Evolutionary conservation across 2,113 vertebrate genomes (phyloP).

Genomic region (Axis porcinus): DNA sequence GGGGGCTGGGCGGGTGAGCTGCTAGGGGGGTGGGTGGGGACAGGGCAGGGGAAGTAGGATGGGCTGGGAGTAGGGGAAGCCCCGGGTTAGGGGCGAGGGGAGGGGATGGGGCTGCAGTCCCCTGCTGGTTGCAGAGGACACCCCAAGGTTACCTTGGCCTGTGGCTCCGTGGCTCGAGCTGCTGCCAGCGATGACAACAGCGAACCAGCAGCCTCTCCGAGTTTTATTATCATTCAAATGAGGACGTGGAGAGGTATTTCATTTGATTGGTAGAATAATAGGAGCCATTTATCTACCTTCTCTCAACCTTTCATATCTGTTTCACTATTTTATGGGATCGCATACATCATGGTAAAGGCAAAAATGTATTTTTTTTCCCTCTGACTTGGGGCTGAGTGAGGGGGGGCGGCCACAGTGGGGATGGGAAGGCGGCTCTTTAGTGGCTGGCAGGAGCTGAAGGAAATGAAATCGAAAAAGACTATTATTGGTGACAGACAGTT

Average conservation of each 20-base stretch:
- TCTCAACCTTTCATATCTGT: conserved; percentile 92
- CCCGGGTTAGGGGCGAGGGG: neutral
- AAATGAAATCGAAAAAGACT: conserved; percentile 73
- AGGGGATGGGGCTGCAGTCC: neutral
- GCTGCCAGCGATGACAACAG: conserved; percentile 78
- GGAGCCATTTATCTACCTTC: conserved; percentile 92
- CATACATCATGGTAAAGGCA: conserved; percentile 91
- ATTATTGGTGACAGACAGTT: conserved; percentile 76
- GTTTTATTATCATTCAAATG: conserved; percentile 93
- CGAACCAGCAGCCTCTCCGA: conserved; percentile 78
- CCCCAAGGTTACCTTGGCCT: conserved; percentile 71
- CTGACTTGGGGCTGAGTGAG: conserved; percentile 56
- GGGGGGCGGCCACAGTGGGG: conserved; percentile 1
- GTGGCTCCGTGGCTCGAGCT: neutral
- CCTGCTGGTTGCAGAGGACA: neutral
- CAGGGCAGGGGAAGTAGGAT: neutral
- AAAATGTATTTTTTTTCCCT: conserved; percentile 88
- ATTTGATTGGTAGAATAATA: conserved; percentile 94
- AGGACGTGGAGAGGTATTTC: conserved; percentile 90
- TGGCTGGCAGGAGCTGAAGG: conserved; percentile 61
- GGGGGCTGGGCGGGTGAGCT: neutral
- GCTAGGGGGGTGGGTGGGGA: accelerated
- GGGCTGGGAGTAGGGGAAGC: neutral
- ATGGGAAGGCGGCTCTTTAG: conserved; percentile 8
- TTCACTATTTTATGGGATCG: conserved; percentile 90